Evolutionary conservation across 2,888 invertebrate genomes (phyloP), one percentile per base, ranked within the genome.

Genomic region (Subacronicta megacephala): DNA sequence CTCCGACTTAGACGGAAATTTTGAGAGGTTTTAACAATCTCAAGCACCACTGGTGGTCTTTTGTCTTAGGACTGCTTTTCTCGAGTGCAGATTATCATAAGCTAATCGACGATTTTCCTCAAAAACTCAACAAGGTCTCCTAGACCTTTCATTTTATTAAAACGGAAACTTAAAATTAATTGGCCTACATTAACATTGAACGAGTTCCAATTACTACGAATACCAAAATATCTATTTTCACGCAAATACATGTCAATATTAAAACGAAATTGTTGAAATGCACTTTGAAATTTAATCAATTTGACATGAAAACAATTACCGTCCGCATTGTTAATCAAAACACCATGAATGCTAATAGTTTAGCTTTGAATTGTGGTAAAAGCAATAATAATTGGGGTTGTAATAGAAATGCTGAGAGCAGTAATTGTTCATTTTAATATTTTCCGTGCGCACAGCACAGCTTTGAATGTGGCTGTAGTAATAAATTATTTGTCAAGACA

Each of bases 401-500:
- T 26, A 41, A 41, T 40, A 40, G 13, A 46, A 37, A 37, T 71
- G 15, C 7, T 17, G 31, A 41, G 31, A 53, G 18, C 36, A 12
- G 43, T 13, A 51, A 38, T 44, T 35, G 33, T 57, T 41, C 10
- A 54, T 53, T 57, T 57, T 38, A 52, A 62, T 54, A 53, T 43
- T 42, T 37, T 51, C 46, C 13, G 51, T 51, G 41, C 36, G 41
- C 17, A 26, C 2, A 16, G 43, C 35, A 10, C 41, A 15, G 33
- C 7, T 33, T 44, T 41, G 40, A 20, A 41, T 7, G 12, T 31
- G 10, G 36, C 37, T 47, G 26, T 17, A 41, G 44, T 45, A 54
- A 72, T 55, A 58, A 62, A 69, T 55, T 58, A 68, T 68, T 72
- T 62, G 54, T 50, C 62, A 50, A 55, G 50, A 38, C 20, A 42